Base-by-base conservation (phyloP, 2,797 vertebrate species). In the Champsocephalus gunnari region DNA sequence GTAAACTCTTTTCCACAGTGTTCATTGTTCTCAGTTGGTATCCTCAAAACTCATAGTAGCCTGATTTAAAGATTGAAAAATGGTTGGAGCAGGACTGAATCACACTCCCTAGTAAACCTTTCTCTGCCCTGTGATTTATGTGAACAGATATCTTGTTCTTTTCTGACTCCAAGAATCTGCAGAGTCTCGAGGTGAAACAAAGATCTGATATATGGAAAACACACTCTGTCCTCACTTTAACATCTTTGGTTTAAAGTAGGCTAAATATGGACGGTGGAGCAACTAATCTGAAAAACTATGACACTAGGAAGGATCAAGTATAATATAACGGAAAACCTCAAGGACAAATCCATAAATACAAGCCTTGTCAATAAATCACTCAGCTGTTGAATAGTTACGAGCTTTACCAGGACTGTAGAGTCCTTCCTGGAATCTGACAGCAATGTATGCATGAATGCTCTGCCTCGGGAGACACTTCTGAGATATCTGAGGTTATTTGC, bases 141-240 rank as follows among this genome's bases (percentile, higher is more conserved):
- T 4, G 11, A 32, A 9, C 47, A 79, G 56, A 75, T 48, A 83
- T 85, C 57, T 71, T 66, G 75, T 61, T 80, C 50, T 77, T 65
- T 79, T 88, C 72, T 65, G 63, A 59, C 50, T 91, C 84, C 83
- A 90, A 70, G 60, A 87, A 81, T 82, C 79, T 78, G 71, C 60
- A 77, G 71, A 58, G 56, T 62, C 53, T 9, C 4, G 63, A 79
- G 68, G 68, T 82, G 73, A 89, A 86, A 88, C 62, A 69, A 79
- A 50, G 67, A 41, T 63, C 19, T 28, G 11, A 38, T 65, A 75
- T 73, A 66, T 83, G 69, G 69, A 80, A 88, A 86, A 89, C 34
- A 81, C 54, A 71, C 32, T 24, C 51, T 62, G 32, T 79, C 69
- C 79, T 48, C 17, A 65, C 17, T 85, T 86, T 56, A 66, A 80